A percentile compares a stretch with the other conserved stretches of the same genome.
Evolutionary conservation across 2,888 invertebrate species (phyloP).

Genomic region (Selenia dentaria): DNA sequence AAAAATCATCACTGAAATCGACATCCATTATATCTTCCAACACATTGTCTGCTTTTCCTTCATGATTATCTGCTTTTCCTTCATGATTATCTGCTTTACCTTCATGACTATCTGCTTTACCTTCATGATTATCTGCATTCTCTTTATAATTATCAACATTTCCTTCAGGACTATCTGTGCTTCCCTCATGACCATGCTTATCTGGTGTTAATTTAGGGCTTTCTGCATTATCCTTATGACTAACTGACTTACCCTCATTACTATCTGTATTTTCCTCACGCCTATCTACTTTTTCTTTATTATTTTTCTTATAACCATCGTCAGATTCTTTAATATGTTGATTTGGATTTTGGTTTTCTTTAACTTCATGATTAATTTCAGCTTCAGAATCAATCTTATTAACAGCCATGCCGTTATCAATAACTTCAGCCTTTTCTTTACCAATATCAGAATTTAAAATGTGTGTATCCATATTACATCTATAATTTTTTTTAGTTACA

Average conservation of each 20-base stretch:
- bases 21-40: conserved; percentile 62
- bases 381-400: conserved; percentile 20
- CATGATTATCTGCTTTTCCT: conserved; percentile 1
- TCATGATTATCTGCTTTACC: not conserved
- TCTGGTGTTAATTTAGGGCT: too few species aligned
- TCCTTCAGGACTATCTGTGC: not conserved
- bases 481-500: not conserved
- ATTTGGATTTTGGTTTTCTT: not conserved
- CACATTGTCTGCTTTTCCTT: not conserved
- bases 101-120: not conserved
- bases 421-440: too few species aligned
- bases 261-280: not conserved
- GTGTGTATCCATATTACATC: not conserved
- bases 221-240: too few species aligned
- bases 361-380: not conserved
- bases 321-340: conserved; percentile 3
- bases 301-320: not conserved
- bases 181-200: too few species aligned
- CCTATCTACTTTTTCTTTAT: not conserved
- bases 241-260: too few species aligned
- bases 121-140: not conserved
- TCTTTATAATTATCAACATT: not conserved
- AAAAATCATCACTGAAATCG: conserved; percentile 71
- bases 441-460: too few species aligned
- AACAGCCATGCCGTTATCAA: not conserved